Conservation (phyloP, 1,140 invertebrate genomes). For the Belonocnema kinseyi region DNA sequence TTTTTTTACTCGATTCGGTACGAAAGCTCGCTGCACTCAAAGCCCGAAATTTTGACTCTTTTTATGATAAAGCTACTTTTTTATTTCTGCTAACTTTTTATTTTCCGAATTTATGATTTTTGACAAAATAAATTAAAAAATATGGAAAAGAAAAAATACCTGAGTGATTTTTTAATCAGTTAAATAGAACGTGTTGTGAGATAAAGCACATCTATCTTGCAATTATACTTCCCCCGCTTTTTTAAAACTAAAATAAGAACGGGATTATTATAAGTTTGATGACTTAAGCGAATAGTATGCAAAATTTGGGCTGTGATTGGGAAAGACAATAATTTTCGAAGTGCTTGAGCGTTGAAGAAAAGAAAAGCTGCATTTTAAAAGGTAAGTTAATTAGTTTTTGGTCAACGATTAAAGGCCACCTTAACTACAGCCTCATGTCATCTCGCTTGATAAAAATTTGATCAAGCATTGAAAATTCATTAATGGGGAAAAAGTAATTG, state of each 20-base stretch:
- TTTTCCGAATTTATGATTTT: no score
- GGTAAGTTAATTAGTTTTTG: slow-evolving; percentile 60
- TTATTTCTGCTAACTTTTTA: neutral
- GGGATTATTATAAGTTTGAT: neutral
- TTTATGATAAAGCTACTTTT: neutral
- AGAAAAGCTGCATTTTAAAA: slow-evolving; percentile 31
- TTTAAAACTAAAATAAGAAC: neutral
- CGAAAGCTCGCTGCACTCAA: neutral
- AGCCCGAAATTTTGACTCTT: neutral
- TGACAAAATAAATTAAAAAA: no score
- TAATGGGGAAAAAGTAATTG: neutral
- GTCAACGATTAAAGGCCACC: slow-evolving; percentile 58
- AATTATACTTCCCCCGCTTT: no score
- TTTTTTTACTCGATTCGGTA: neutral
- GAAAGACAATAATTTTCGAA: neutral
- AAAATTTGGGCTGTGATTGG: slow-evolving; percentile 9
- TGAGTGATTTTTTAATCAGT: no score
- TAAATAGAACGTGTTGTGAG: no score
- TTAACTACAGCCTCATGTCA: slow-evolving; percentile 46
- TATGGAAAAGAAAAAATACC: no score
- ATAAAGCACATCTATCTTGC: no score
- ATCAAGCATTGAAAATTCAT: neutral
- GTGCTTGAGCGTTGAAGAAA: neutral
- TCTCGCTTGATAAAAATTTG: neutral
- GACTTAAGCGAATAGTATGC: neutral